Percentiles rank a stretch among this genome's conserved stretches.
Evolutionary conservation across 2,888 invertebrate genomes (phyloP).

Genomic region (Dioctria linearis): DNA sequence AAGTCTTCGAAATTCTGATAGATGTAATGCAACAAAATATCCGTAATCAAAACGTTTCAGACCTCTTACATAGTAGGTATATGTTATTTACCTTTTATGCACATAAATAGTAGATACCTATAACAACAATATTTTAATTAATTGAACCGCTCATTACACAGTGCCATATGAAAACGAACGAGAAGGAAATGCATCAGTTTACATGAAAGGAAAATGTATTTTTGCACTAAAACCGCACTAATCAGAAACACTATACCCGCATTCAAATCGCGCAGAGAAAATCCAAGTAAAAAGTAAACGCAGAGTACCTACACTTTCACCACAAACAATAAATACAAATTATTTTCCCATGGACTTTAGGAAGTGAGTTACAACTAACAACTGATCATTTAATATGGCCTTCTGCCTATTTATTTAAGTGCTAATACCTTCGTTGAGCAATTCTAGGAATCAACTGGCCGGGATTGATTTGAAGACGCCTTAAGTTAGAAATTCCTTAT

Average conservation of each 20-base stretch:
- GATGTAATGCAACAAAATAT: too few species aligned
- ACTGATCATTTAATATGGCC: conserved; percentile 7
- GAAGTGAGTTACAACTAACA: background rate
- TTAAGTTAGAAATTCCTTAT: conserved; percentile 23
- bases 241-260: conserved; percentile 39
- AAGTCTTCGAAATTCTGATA: too few species aligned
- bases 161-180: background rate
- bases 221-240: conserved; percentile 45
- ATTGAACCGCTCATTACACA: background rate
- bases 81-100: too few species aligned
- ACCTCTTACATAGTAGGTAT: too few species aligned
- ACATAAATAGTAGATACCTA: too few species aligned
- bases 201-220: conserved; percentile 29
- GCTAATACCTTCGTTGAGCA: background rate
- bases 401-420: background rate
- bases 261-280: conserved; percentile 21
- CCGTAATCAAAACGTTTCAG: too few species aligned
- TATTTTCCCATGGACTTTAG: conserved; percentile 37
- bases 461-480: background rate
- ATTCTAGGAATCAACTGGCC: conserved; percentile 13
- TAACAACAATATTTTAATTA: background rate
- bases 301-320: conserved; percentile 28
- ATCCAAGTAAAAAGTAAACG: conserved; percentile 23
- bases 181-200: conserved; percentile 7
- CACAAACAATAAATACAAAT: conserved; percentile 8